Percentiles rank a stretch among this genome's conserved stretches.
These are phyloP conservation scores for Dolichopus griseipennis DNA, from an alignment of 2,888 invertebrate genomes.

Conservation along the genomic window DNA sequence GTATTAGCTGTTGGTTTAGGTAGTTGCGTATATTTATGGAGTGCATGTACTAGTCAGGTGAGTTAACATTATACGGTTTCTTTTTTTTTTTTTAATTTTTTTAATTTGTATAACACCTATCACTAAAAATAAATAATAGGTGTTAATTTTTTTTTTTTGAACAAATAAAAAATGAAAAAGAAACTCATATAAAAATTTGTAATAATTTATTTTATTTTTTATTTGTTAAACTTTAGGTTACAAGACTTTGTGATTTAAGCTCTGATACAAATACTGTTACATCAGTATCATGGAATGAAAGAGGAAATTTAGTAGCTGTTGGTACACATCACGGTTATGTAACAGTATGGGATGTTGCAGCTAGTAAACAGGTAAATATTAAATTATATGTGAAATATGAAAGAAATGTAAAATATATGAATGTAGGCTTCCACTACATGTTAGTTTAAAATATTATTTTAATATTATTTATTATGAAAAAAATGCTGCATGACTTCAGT, in stretches of 20 bases:
- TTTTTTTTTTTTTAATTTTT: background rate
- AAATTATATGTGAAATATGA: too few species aligned
- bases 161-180: background rate
- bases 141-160: conserved; percentile 4
- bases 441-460: too few species aligned
- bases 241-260: conserved; percentile 88
- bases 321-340: conserved; percentile 96
- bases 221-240: conserved; percentile 51
- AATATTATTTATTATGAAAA: too few species aligned
- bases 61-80: conserved; percentile 23
- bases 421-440: too few species aligned
- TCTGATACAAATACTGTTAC: conserved; percentile 92
- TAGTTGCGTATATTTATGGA: conserved; percentile 98
- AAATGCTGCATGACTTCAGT: too few species aligned
- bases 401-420: too few species aligned
- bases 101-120: background rate
- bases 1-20: conserved; percentile 96
- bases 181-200: too few species aligned
- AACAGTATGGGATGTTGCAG: conserved; percentile 96
- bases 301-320: conserved; percentile 93
- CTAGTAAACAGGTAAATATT: conserved; percentile 65
- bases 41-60: conserved; percentile 94
- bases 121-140: background rate
- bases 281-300: conserved; percentile 97
- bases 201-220: conserved; percentile 14